phyloP scores from a whole-genome alignment of 2,888 invertebrate species.

The Cephus rjabovi region DNA sequence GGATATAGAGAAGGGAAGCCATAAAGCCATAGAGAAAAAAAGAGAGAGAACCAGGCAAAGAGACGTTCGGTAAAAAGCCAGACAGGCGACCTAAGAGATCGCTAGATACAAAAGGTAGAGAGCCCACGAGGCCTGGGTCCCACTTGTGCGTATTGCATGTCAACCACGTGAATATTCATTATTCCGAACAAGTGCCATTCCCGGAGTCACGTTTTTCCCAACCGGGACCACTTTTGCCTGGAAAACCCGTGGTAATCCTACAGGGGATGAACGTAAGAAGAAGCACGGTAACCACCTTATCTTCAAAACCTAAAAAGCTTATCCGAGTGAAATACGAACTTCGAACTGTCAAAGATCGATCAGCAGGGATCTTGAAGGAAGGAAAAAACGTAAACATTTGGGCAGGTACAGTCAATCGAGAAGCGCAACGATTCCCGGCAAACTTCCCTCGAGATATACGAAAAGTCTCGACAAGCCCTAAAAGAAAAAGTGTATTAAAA shows the following conservation, averaged over 20 bases:
- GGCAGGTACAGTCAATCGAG: background rate
- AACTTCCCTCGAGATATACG: background rate
- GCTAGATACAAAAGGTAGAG: background rate
- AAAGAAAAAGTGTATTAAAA: background rate
- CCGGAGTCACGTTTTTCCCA: background rate
- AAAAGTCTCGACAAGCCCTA: background rate
- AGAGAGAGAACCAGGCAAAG: background rate
- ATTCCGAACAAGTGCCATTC: background rate
- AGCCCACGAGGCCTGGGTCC: background rate
- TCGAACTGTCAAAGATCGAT: background rate
- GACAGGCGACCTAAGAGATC: background rate
- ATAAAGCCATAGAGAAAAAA: background rate
- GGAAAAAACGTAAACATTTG: background rate
- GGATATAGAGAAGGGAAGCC: conserved; percentile 19
- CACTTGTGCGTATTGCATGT: background rate
- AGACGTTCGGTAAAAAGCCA: conserved; percentile 2
- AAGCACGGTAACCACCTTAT: background rate
- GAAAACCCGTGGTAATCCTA: background rate
- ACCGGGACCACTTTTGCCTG: background rate
- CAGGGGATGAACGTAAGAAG: background rate
- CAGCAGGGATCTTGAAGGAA: background rate
- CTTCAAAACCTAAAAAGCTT: background rate
- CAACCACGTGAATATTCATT: background rate
- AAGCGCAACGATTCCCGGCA: background rate
- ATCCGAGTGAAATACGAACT: background rate